Evolutionary conservation across 2,113 vertebrate species (phyloP).

Genomic region (Onychostruthus taczanowskii): DNA sequence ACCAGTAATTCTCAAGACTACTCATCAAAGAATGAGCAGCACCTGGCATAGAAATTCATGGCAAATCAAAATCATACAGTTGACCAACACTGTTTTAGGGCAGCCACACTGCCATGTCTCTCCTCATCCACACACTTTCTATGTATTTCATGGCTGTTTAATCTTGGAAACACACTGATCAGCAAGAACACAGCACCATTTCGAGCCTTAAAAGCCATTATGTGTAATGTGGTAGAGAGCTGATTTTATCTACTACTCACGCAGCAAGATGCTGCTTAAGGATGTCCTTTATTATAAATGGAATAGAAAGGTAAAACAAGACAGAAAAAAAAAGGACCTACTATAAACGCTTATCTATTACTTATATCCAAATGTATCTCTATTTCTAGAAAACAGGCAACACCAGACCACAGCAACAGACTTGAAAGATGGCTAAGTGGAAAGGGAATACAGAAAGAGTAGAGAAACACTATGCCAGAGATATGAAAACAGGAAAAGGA

Average conservation of each 20-base stretch:
- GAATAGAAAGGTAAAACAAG: background rate
- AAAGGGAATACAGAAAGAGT: background rate
- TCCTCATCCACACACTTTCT: background rate
- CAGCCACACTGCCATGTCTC: background rate
- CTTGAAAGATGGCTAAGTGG: background rate
- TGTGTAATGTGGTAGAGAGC: accelerated
- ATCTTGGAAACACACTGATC: background rate
- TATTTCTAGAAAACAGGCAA: background rate
- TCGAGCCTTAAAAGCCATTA: background rate
- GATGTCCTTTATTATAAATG: background rate
- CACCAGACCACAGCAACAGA: background rate
- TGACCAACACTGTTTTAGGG: background rate
- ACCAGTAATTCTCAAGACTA: background rate
- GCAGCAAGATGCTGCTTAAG: background rate
- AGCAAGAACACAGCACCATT: background rate
- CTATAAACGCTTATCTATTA: background rate
- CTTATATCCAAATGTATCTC: background rate
- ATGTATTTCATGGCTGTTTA: background rate
- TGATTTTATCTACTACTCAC: background rate
- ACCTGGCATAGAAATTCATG: background rate
- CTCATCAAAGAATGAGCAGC: background rate
- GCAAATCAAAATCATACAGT: background rate
- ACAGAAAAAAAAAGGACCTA: background rate
- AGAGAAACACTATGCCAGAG: background rate
- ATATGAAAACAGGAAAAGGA: background rate